Evolutionary conservation across 2,888 invertebrate species (phyloP), one percentile per base, ranked within the genome.

Genomic region (Callimorpha dominula): DNA sequence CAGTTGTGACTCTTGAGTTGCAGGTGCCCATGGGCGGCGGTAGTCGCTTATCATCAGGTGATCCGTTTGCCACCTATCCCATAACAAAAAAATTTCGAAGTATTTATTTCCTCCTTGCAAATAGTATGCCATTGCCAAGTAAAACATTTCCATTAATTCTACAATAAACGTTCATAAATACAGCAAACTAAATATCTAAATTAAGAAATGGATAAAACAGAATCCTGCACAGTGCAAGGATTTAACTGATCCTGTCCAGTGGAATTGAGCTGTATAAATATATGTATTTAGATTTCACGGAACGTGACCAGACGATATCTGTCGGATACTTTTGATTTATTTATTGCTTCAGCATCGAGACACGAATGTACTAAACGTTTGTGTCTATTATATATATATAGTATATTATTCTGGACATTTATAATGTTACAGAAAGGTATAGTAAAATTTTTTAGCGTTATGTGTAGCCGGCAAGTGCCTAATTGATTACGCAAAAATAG

Each of bases 231-330:
- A 20, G n/a, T n/a, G 46, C 7, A 46, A n/a, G n/a, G 20, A 4
- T 20, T 6, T 12, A 52, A 52, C 52, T 52, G 52, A 52, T n/a
- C 17, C 52, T 15, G 17, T 52, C 9, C 17, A 52, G 9, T 52
- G 52, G n/a, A n/a, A 52, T 17, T 64, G 43, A 46, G 46, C 46
- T 65, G 46, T 65, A 31, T 15, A 65, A 65, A 65, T 65, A 17
- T 46, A 17, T 65, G 31, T 31, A 31, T 31, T 65, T 65, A 12
- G 20, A 8, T 65, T 65, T 65, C 12, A 3, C 7, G 3, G 17
- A 65, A 65, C 64, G 64, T 64, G 64, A 64, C 64, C n/a, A 64
- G 64, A 64, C 54, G 54, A 54, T 54, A 4, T 12, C 12, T 6
- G 2, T 46, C n/a, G 43, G 11, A 11, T 65, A n/a, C 43, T 46